These are phyloP conservation scores for Haemorhous mexicanus DNA, from an alignment of 2,113 vertebrate species.

Conservation along the genomic window DNA sequence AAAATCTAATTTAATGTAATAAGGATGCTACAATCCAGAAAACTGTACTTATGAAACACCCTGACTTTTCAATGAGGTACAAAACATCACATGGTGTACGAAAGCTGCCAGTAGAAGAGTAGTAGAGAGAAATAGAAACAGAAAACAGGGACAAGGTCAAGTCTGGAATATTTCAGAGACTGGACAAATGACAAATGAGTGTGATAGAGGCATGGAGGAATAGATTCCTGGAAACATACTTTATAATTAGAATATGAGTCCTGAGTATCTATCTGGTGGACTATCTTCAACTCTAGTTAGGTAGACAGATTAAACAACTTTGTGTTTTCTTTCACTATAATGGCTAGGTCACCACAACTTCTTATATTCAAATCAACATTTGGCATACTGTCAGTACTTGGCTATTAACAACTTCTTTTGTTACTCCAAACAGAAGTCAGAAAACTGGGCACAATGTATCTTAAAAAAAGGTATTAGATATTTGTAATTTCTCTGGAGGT, in stretches of 20 bases:
- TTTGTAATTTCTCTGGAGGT: background rate
- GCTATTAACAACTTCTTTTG: background rate
- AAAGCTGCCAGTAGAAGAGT: conserved; percentile 22
- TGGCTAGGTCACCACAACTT: background rate
- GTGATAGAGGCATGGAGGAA: conserved; percentile 1
- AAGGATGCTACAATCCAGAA: conserved; percentile 34
- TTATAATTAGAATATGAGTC: background rate
- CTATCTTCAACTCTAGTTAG: background rate
- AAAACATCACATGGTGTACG: background rate
- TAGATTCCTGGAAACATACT: background rate
- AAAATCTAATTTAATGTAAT: background rate
- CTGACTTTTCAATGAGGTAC: conserved; percentile 7
- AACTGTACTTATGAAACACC: conserved; percentile 28
- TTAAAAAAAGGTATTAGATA: background rate
- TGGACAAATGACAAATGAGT: conserved; percentile 20
- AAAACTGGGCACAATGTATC: background rate
- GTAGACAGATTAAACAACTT: background rate
- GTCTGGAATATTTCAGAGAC: conserved; percentile 59
- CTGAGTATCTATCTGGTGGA: background rate
- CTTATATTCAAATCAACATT: background rate
- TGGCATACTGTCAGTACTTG: background rate
- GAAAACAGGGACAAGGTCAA: conserved; percentile 32
- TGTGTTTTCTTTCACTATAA: background rate
- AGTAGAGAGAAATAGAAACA: conserved; percentile 38
- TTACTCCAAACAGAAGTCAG: background rate